Conservation (phyloP, 2,888 invertebrate genomes). For the Diplolepis rosae region DNA sequence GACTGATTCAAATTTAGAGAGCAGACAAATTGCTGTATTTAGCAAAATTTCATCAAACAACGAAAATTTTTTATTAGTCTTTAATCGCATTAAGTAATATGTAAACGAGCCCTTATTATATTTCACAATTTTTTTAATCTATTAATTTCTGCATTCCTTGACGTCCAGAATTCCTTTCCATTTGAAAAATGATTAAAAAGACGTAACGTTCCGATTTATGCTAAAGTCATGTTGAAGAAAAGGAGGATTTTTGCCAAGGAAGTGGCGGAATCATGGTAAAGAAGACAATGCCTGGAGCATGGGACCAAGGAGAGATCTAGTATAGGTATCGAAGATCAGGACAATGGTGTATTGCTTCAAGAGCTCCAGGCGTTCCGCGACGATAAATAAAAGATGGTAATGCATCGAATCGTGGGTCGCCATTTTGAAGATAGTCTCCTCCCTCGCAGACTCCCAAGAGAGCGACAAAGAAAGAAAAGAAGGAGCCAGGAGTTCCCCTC, state of each 20-base stretch:
- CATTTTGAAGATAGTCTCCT: slow-evolving; percentile 70
- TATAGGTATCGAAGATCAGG: slow-evolving; percentile 24
- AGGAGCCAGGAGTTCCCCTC: slow-evolving; percentile 31
- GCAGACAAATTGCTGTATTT: too few species aligned
- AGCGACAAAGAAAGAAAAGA: slow-evolving; percentile 46
- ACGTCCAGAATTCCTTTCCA: background rate
- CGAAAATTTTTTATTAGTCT: too few species aligned
- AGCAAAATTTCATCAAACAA: too few species aligned
- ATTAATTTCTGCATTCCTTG: too few species aligned
- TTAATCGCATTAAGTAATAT: too few species aligned
- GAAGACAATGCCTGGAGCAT: slow-evolving; percentile 17
- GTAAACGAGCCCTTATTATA: too few species aligned
- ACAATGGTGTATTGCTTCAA: slow-evolving; percentile 32
- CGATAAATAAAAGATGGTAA: slow-evolving; percentile 58
- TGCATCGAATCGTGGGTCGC: slow-evolving; percentile 61
- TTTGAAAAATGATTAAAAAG: background rate
- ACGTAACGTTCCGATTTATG: background rate
- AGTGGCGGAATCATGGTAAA: background rate
- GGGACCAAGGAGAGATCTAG: background rate
- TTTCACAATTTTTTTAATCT: too few species aligned
- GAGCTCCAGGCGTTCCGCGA: slow-evolving; percentile 22
- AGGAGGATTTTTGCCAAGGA: background rate
- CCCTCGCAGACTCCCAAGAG: slow-evolving; percentile 60
- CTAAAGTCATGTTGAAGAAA: background rate
- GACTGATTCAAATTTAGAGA: too few species aligned